Conservation (phyloP, 2,113 vertebrate genomes). For the Hirundichthys speculiger region DNA sequence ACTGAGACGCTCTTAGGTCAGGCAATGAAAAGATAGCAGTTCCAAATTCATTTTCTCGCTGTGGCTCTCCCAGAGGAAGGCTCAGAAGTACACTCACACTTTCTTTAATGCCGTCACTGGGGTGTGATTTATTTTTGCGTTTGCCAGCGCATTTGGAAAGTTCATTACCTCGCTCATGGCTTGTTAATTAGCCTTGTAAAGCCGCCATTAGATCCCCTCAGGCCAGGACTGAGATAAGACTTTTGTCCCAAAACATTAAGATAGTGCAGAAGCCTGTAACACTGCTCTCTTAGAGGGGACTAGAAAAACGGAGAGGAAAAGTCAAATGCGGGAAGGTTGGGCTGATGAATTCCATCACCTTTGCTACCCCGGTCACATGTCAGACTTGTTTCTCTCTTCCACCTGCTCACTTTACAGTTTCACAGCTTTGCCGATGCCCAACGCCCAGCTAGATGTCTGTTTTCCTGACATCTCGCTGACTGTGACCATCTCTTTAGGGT, state of each 20-base stretch:
- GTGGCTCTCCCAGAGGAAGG: conserved; percentile 71
- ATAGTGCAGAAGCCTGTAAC: conserved; percentile 67
- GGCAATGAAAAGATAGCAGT: conserved; percentile 79
- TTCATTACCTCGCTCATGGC: conserved; percentile 81
- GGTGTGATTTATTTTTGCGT: conserved; percentile 79
- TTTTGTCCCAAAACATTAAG: conserved; percentile 79
- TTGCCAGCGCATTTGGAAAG: conserved; percentile 81
- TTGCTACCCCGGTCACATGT: conserved; percentile 33
- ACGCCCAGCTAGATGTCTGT: conserved; percentile 24
- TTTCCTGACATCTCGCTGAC: conserved; percentile 13
- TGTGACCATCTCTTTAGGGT: conserved; percentile 29
- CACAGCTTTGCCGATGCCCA: conserved; percentile 21
- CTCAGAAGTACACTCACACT: conserved; percentile 74
- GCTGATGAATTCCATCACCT: conserved; percentile 43
- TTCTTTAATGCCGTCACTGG: conserved; percentile 74
- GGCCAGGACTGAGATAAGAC: conserved; percentile 75
- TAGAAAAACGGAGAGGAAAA: conserved; percentile 45
- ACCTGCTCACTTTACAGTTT: conserved; percentile 59
- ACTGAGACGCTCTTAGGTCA: conserved; percentile 74
- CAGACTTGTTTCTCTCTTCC: conserved; percentile 45
- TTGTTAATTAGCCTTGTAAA: conserved; percentile 84
- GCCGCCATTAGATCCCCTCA: conserved; percentile 74
- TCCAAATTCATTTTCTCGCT: conserved; percentile 78
- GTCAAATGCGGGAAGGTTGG: conserved; percentile 16
- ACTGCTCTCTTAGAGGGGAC: conserved; percentile 54